Conservation (phyloP, 2,797 vertebrate genomes). For the Galaxias olidus region DNA sequence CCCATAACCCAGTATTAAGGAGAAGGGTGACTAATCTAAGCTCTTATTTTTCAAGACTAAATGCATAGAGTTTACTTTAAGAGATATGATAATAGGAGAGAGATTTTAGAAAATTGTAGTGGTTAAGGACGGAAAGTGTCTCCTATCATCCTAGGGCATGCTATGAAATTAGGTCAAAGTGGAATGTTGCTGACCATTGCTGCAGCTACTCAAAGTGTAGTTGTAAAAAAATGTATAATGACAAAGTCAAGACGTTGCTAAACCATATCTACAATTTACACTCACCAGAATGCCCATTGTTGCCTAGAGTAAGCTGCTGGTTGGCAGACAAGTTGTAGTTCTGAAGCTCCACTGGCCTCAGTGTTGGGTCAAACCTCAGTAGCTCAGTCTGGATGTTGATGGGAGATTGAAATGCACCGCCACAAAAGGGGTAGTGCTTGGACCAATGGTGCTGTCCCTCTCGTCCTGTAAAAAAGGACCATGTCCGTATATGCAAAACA, state of each 20-base stretch:
- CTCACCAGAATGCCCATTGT: slow-evolving; percentile 93
- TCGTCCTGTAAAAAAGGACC: slow-evolving; percentile 69
- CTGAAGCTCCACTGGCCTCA: slow-evolving; percentile 81
- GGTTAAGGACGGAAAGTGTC: slow-evolving; percentile 51
- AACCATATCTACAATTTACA: not conserved
- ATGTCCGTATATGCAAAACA: no score
- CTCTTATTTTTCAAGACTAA: slow-evolving; percentile 56
- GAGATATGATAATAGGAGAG: slow-evolving; percentile 63
- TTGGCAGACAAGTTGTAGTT: slow-evolving; percentile 81
- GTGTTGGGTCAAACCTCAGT: slow-evolving; percentile 85
- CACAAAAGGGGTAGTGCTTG: slow-evolving; percentile 84
- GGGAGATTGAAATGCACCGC: slow-evolving; percentile 88
- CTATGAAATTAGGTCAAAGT: slow-evolving; percentile 53
- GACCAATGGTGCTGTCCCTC: slow-evolving; percentile 85
- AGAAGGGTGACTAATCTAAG: slow-evolving; percentile 43
- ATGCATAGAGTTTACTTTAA: slow-evolving; percentile 47
- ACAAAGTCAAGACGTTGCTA: no score
- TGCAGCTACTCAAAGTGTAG: no score
- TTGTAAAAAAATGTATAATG: no score
- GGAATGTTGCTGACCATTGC: no score
- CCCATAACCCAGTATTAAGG: slow-evolving; percentile 16
- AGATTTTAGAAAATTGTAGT: slow-evolving; percentile 70
- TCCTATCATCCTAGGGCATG: slow-evolving; percentile 60
- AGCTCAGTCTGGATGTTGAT: slow-evolving; percentile 85
- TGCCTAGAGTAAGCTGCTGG: slow-evolving; percentile 83